Evolutionary conservation across 2,797 vertebrate species (phyloP).

Genomic region (Brachyrhaphis roseni): DNA sequence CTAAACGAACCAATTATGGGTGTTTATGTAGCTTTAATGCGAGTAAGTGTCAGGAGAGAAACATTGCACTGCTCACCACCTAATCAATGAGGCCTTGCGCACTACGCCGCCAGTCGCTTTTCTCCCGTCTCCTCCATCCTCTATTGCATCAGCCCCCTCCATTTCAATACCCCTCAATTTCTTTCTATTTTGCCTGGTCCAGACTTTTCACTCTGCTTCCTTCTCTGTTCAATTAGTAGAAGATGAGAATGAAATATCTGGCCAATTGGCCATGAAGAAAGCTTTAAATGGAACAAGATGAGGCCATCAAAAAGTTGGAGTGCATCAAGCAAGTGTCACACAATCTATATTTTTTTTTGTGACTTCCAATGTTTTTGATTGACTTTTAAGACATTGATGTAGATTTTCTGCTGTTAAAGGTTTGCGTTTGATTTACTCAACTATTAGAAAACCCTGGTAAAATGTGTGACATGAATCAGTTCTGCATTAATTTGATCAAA

Average conservation of each 20-base stretch:
- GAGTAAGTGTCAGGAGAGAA: constrained; percentile 77
- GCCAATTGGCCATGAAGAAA: constrained; percentile 83
- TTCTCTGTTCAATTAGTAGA: constrained; percentile 76
- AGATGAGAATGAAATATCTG: constrained; percentile 75
- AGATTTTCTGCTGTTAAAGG: neutral
- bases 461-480: neutral
- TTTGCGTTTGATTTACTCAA: neutral
- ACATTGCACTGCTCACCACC: constrained; percentile 78
- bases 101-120: constrained; percentile 61
- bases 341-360: constrained; percentile 15
- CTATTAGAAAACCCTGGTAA: neutral
- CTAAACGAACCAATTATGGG: constrained; percentile 78
- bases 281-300: constrained; percentile 69
- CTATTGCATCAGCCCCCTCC: constrained; percentile 38
- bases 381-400: constrained; percentile 4
- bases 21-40: constrained; percentile 81
- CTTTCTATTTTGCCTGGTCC: constrained; percentile 18
- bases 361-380: constrained; percentile 4
- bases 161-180: constrained; percentile 30
- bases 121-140: constrained; percentile 44
- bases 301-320: constrained; percentile 62
- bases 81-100: constrained; percentile 80
- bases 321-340: constrained; percentile 24
- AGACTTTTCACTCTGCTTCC: constrained; percentile 28
- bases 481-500: neutral